Percentiles rank a stretch among this genome's conserved stretches.
These are phyloP conservation scores for Pseudococcus viburni DNA, from an alignment of 2,888 invertebrate genomes.

Conservation along the genomic window DNA sequence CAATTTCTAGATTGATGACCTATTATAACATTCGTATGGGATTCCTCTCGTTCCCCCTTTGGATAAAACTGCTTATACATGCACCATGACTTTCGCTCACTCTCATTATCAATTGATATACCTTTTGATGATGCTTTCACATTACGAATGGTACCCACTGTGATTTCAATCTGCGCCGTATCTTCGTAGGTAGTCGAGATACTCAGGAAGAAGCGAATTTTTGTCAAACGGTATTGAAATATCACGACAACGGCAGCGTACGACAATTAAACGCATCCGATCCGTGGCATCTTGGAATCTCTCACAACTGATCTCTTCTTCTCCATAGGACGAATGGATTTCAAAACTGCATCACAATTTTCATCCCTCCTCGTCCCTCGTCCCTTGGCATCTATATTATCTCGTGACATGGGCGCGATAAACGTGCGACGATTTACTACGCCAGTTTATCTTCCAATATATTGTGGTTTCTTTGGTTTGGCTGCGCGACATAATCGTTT, in stretches of 20 bases:
- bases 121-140: background rate
- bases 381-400: background rate
- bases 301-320: background rate
- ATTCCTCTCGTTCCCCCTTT: background rate
- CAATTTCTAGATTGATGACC: constrained; percentile 41
- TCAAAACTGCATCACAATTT: constrained; percentile 12
- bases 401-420: constrained; percentile 26
- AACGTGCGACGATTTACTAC: constrained; percentile 34
- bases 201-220: background rate
- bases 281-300: background rate
- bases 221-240: background rate
- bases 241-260: background rate
- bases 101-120: constrained; percentile 31
- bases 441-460: constrained; percentile 47
- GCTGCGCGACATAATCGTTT: constrained; percentile 35
- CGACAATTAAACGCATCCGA: constrained; percentile 3
- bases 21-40: constrained; percentile 22
- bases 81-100: constrained; percentile 22
- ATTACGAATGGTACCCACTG: background rate
- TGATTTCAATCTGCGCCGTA: background rate
- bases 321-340: background rate
- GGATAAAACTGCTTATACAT: background rate
- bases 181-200: background rate
- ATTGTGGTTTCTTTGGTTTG: constrained; percentile 39
- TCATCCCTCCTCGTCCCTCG: background rate